These are phyloP conservation scores for Epizoanthus ramosus DNA, from an alignment of 92 coral and sea anemone species.

Conservation along the genomic window DNA sequence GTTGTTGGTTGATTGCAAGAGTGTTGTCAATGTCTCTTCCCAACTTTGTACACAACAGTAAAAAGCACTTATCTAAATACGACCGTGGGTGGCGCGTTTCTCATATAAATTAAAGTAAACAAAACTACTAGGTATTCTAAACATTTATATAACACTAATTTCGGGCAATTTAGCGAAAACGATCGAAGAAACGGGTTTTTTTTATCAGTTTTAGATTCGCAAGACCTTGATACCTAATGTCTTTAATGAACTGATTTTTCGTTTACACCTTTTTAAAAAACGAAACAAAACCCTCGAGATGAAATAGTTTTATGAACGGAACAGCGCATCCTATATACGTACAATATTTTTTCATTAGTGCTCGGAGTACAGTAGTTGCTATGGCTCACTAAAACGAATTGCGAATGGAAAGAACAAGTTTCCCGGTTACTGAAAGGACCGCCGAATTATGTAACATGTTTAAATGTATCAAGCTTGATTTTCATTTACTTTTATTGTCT, in stretches of 20 bases:
- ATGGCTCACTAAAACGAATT: neutral
- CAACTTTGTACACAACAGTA: neutral
- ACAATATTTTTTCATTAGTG: neutral
- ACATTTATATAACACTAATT: slow-evolving; percentile 14
- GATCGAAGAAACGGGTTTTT: neutral
- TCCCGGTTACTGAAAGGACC: slow-evolving; percentile 29
- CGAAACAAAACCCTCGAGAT: too few relatives aligned
- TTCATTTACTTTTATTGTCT: neutral
- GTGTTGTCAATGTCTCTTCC: neutral
- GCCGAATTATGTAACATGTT: slow-evolving; percentile 31
- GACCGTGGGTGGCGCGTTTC: slow-evolving; percentile 23
- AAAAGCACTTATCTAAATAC: slow-evolving; percentile 8
- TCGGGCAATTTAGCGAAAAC: neutral
- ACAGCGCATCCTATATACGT: too few relatives aligned
- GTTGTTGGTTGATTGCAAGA: neutral
- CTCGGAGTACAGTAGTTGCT: neutral
- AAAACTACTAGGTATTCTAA: slow-evolving; percentile 12
- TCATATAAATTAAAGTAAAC: slow-evolving; percentile 28
- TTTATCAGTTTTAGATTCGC: too few relatives aligned
- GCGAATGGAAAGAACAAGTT: neutral
- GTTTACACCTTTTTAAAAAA: too few relatives aligned
- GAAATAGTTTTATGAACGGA: too few relatives aligned
- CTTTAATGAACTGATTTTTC: too few relatives aligned
- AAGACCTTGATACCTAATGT: too few relatives aligned
- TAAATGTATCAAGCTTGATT: neutral